Percentiles rank a stretch among this genome's conserved stretches.
Conservation (phyloP, 2,113 vertebrate genomes). For the Cricetomys ansorgei region DNA sequence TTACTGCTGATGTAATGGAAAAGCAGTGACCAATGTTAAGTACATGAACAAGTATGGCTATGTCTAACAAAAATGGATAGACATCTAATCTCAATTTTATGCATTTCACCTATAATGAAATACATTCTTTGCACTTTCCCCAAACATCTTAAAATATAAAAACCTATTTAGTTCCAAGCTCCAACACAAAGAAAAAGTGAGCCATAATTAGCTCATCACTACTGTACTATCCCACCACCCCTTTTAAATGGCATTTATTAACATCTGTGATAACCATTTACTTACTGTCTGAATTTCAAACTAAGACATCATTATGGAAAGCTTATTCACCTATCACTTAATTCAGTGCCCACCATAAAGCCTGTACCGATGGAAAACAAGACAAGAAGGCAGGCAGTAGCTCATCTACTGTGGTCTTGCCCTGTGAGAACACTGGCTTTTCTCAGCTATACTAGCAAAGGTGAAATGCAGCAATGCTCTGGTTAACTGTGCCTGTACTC, state of each 20-base stretch:
- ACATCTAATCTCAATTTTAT: background rate
- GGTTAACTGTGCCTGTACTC: background rate
- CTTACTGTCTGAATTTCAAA: background rate
- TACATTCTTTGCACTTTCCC: background rate
- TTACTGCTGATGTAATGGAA: background rate
- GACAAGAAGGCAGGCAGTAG: background rate
- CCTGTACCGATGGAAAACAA: fast-evolving
- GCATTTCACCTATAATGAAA: background rate
- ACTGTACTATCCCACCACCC: background rate
- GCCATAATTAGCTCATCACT: background rate
- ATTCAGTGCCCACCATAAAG: background rate
- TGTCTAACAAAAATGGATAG: background rate
- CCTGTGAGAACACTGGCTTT: background rate
- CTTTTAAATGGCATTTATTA: background rate
- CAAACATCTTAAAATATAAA: conserved; percentile 2
- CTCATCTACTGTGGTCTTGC: background rate
- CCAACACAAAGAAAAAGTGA: background rate
- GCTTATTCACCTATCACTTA: background rate
- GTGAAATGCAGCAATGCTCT: background rate
- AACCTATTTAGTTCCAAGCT: background rate
- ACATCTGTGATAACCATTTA: background rate
- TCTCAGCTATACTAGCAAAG: background rate
- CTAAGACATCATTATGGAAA: background rate
- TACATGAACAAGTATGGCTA: fast-evolving
- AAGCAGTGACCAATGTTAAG: fast-evolving